Base-by-base conservation (phyloP, 2,888 invertebrate genomes). In the Machimus rusticus region DNA sequence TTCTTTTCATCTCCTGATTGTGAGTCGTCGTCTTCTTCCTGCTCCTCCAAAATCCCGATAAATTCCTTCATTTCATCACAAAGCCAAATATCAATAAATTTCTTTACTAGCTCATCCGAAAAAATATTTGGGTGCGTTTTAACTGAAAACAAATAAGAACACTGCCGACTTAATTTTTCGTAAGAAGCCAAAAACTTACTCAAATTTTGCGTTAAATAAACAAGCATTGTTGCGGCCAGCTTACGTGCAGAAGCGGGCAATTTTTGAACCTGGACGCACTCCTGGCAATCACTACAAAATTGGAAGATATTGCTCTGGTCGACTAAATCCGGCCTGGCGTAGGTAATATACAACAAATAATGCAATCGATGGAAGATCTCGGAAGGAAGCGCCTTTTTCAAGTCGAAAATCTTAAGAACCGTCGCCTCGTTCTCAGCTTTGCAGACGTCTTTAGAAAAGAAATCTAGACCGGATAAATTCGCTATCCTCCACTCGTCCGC, bases 401-500 rank as follows among this genome's bases (percentile, higher is more conserved):
- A 43, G 16, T 89, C 88, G n/a, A 6, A 19, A 14, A 74, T 86
- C 37, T 51, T 34, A 39, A 31, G 28, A 23, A 31, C 43, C 23
- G 74, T 51, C 66, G 84, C 46, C 90, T 90, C 1, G 16, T 90
- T 89, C 5, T 90, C 90, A 86, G 91, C 91, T 2, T 86, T 84
- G 34, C 91, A 91, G 57, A 93, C 91, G 86, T 93, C 92, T 89
- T 92, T 93, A 2, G 90, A 90, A 87, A 93, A 93, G 19, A 93
- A 90, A 28, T 90, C 91, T 88, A 90, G 87, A 87, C 88, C 88
- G 76, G 90, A 91, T 0, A 94, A 91, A 89, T 95, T 94, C 0
- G 93, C 91, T 28, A 93, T 91, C 1, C 94, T 92, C 95, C 95
- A 95, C 43, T 94, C 93, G 74, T 93, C 91, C 31, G 95, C 93